Base-by-base conservation (phyloP, 2,797 vertebrate genomes). In the Fistularia commersonii region DNA sequence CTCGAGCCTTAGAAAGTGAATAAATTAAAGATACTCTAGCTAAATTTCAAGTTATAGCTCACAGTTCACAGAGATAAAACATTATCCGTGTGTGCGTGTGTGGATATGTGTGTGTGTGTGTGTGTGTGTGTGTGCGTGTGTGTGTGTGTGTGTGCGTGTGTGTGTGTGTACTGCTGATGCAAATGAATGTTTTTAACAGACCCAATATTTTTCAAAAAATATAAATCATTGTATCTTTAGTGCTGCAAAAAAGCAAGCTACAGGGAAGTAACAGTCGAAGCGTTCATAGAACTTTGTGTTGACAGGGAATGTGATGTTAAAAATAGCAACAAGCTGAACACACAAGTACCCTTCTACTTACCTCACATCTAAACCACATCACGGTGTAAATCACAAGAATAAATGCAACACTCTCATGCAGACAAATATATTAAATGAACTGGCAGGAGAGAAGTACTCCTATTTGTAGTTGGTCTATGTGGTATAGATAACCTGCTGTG, bases 281-380 rank as follows among this genome's bases (percentile, higher is more conserved):
- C 56, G 79, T 66, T 66, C 34, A 74, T 75, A 69, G 64, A 64
- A 75, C 64, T 76, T 66, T 40, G 32, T 69, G 45, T 61, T 69
- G 73, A 72, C 77, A 77, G 76, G 49, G 58, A 72, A 64, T 49
- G 41, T 72, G 67, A 61, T 54, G 77, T 72, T 86, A 84, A 82
- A 87, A 87, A 84, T 83, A 86, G 74, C 69, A 32, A 50, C 71
- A 61, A 78, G 69, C 67, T 72, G 67, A 77, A 76, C 66, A 76
- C 69, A 73, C 63, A 69, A 41, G 55, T 74, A 74, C 67, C 71
- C 67, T 71, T 65, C 78, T 69, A 68, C 79, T 75, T 72, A 62
- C 54, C 61, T 74, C 71, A 56, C 54, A 69, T 69, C 58, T 66
- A 75, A 80, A 57, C 48, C 61, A 44, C 68, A 66, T 45, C 45